These are phyloP conservation scores for Dendrolimus pini DNA, from an alignment of 2,888 invertebrate species.

Conservation along the genomic window DNA sequence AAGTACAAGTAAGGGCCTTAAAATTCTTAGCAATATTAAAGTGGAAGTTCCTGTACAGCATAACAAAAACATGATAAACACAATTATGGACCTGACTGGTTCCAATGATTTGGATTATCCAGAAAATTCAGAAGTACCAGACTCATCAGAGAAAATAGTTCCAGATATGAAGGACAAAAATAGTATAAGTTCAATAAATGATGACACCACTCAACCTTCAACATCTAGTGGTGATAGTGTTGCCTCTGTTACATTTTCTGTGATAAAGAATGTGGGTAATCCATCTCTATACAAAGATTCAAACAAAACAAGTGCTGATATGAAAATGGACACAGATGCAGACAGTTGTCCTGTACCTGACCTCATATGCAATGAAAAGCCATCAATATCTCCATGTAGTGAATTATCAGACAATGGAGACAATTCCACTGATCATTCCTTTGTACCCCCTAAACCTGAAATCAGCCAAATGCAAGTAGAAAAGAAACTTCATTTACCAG, in stretches of 20 bases:
- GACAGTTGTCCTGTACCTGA: conserved; percentile 68
- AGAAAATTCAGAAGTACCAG: conserved; percentile 22
- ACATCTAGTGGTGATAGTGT: conserved; percentile 37
- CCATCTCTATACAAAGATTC: conserved; percentile 46
- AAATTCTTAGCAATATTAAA: conserved; percentile 71
- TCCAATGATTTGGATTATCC: conserved; percentile 48
- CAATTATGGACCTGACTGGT: conserved; percentile 62
- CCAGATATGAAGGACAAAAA: conserved; percentile 62
- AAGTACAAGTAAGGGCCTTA: conserved; percentile 55
- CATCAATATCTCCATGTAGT: conserved; percentile 69
- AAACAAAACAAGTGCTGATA: conserved; percentile 41
- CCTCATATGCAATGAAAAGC: conserved; percentile 70
- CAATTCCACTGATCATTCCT: conserved; percentile 48
- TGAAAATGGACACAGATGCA: conserved; percentile 56
- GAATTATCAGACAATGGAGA: conserved; percentile 65
- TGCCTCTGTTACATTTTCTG: conserved; percentile 55
- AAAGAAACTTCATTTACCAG: conserved; percentile 28
- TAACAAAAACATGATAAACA: conserved; percentile 62
- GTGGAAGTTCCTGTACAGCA: conserved; percentile 72
- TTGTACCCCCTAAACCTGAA: conserved; percentile 40
- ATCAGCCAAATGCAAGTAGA: conserved; percentile 24
- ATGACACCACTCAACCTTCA: conserved; percentile 40
- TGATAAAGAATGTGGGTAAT: conserved; percentile 63
- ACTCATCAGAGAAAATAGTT: conserved; percentile 55
- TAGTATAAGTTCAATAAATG: conserved; percentile 31